Conservation (phyloP, 1,140 invertebrate genomes). For the Drosophila pseudoobscura region DNA sequence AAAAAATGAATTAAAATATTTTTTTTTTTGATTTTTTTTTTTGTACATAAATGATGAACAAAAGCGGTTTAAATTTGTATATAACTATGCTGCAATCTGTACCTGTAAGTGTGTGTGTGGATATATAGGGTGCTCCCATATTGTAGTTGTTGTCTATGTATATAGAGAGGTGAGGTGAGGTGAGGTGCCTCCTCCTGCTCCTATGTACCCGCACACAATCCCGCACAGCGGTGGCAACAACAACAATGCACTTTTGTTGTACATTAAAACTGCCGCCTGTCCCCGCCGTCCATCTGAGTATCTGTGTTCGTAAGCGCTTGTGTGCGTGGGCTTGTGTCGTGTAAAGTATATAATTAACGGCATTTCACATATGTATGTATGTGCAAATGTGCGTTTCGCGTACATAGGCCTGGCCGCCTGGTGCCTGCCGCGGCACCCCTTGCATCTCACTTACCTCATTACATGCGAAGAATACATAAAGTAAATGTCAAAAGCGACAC, state of each 20-base stretch:
- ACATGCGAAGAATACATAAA: constrained; percentile 74
- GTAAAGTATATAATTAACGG: constrained; percentile 79
- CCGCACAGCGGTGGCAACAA: constrained; percentile 31
- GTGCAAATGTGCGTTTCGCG: constrained; percentile 36
- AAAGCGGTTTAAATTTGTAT: constrained; percentile 57
- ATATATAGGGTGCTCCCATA: constrained; percentile 38
- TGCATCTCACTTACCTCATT: constrained; percentile 52
- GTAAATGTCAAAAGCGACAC: constrained; percentile 78
- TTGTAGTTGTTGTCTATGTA: constrained; percentile 64
- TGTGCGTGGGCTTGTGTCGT: constrained; percentile 31
- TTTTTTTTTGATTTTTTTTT: constrained; percentile 9
- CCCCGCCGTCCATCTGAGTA: constrained; percentile 22
- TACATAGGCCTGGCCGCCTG: constrained; percentile 48
- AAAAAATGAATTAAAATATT: constrained; percentile 53
- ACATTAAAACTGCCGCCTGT: constrained; percentile 75
- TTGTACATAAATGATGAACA: constrained; percentile 31
- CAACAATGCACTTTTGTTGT: constrained; percentile 73
- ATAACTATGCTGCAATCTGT: constrained; percentile 29
- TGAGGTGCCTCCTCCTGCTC: constrained; percentile 46
- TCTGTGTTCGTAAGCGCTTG: constrained; percentile 17
- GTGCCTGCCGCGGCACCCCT: constrained; percentile 1
- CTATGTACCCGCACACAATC: constrained; percentile 58
- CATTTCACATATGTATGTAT: constrained; percentile 42
- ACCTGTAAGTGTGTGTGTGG: constrained; percentile 2
- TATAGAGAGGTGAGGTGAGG: constrained; percentile 33